These are phyloP conservation scores for Tolypeutes matacus DNA, from an alignment of 2,797 vertebrate genomes.

Conservation along the genomic window DNA sequence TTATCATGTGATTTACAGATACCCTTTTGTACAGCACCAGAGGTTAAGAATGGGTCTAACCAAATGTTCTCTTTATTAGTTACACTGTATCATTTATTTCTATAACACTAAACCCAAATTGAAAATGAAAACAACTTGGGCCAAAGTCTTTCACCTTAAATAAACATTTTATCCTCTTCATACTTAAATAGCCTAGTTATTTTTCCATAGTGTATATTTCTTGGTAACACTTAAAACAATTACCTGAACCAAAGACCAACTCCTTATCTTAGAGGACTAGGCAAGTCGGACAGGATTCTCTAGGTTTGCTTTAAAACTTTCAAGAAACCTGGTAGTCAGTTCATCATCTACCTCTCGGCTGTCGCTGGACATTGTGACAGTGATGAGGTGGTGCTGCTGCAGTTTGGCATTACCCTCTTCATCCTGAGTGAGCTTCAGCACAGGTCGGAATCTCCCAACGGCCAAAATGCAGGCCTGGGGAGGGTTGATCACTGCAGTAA, in stretches of 20 bases:
- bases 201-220: background rate
- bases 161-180: conserved; percentile 77
- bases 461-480: conserved; percentile 97
- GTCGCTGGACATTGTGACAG: conserved; percentile 96
- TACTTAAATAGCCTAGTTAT: conserved; percentile 64
- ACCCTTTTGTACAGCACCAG: conserved; percentile 64
- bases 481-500: conserved; percentile 97
- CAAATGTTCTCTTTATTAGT: conserved; percentile 60
- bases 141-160: conserved; percentile 59
- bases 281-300: conserved; percentile 92
- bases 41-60: conserved; percentile 66
- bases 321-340: conserved; percentile 95
- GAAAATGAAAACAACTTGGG: conserved; percentile 75
- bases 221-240: conserved; percentile 10
- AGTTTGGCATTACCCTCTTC: conserved; percentile 88
- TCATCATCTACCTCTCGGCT: conserved; percentile 95
- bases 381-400: conserved; percentile 91
- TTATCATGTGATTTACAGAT: conserved; percentile 45
- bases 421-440: conserved; percentile 89
- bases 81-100: conserved; percentile 63
- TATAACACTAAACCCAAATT: conserved; percentile 75
- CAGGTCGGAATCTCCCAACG: conserved; percentile 92
- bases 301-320: conserved; percentile 94
- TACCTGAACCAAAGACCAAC: conserved; percentile 62
- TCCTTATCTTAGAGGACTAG: conserved; percentile 85